These are phyloP conservation scores for Zelleria hepariella DNA, from an alignment of 2,888 invertebrate genomes.

Conservation along the genomic window DNA sequence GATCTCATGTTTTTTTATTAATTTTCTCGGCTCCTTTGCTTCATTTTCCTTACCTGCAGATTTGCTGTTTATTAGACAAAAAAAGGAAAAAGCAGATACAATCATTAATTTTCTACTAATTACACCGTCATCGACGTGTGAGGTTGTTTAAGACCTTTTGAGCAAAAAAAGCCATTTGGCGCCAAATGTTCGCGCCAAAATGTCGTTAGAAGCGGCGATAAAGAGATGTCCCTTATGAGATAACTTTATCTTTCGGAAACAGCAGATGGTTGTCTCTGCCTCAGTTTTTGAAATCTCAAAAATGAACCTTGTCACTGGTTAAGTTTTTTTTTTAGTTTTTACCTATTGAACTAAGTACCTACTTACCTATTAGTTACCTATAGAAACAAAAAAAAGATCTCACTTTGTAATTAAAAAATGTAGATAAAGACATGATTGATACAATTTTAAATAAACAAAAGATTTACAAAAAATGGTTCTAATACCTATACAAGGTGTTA, in stretches of 20 bases:
- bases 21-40: no score
- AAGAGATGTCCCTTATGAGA: constrained; percentile 26
- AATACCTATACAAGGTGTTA: no score
- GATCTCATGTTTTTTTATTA: no score
- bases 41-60: no score
- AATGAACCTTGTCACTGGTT: neutral
- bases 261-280: constrained; percentile 29
- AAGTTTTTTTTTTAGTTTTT: neutral
- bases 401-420: no score
- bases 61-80: no score
- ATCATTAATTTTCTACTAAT: constrained; percentile 26
- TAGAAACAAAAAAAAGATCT: no score
- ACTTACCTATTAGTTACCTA: no score
- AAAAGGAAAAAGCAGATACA: neutral
- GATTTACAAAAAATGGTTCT: no score
- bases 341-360: no score
- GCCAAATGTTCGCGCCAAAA: constrained; percentile 48
- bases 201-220: constrained; percentile 45
- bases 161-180: constrained; percentile 28
- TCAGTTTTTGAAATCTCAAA: neutral
- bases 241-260: constrained; percentile 26
- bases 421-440: no score
- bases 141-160: constrained; percentile 22
- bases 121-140: constrained; percentile 43
- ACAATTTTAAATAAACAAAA: no score